Conservation (phyloP, 2,888 invertebrate species). For the Crossocerus cetratus region DNA sequence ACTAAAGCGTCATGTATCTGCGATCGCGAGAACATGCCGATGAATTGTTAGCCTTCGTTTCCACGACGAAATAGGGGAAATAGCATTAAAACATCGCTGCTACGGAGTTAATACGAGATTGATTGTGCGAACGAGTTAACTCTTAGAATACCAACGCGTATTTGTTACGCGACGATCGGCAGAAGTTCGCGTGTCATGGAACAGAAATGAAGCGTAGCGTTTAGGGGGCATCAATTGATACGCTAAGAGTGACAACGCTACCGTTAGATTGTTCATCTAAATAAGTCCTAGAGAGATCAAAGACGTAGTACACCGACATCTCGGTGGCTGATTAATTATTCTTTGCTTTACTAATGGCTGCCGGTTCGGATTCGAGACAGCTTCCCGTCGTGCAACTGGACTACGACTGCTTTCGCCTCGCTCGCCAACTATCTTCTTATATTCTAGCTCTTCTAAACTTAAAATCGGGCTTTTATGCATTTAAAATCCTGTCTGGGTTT, state of each 20-base stretch:
- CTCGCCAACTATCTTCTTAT: too few relatives aligned
- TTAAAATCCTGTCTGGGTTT: too few relatives aligned
- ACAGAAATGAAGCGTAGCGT: not conserved
- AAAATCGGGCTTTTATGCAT: too few relatives aligned
- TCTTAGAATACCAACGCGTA: not conserved
- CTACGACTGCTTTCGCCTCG: too few relatives aligned
- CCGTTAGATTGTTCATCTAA: constrained; percentile 33
- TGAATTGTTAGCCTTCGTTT: not conserved
- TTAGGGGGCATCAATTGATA: constrained; percentile 14
- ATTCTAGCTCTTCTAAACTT: too few relatives aligned
- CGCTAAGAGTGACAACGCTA: constrained; percentile 27
- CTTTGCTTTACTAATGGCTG: constrained; percentile 2
- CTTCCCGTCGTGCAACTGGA: constrained; percentile 1
- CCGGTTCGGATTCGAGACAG: constrained; percentile 7
- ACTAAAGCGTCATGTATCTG: not conserved
- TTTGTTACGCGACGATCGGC: not conserved
- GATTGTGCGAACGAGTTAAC: constrained; percentile 2
- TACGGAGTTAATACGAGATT: not conserved
- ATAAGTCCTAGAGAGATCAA: constrained; percentile 38
- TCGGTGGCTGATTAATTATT: not conserved
- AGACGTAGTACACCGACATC: constrained; percentile 10
- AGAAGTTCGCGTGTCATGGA: constrained; percentile 2
- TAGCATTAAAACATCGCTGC: not conserved
- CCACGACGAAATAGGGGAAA: not conserved
- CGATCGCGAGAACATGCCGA: not conserved